Evolutionary conservation across 2,797 vertebrate genomes (phyloP).

Genomic region (Sorex maritimensis): DNA sequence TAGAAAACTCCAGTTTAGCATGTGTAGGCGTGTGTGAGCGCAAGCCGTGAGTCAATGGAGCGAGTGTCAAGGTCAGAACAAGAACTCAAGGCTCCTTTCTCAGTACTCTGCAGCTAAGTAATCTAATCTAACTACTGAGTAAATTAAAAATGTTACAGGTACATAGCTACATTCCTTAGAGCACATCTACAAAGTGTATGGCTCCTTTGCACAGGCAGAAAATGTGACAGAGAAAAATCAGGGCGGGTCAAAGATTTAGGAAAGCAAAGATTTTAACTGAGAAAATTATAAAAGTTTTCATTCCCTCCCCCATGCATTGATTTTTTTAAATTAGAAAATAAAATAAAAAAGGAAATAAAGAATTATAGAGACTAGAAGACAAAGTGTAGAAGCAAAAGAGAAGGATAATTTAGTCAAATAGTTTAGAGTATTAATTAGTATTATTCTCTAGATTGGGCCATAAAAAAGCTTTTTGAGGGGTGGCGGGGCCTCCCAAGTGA

Average conservation of each 20-base stretch:
- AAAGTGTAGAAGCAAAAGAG: neutral
- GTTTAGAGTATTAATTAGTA: neutral
- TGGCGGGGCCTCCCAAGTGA: too few relatives aligned
- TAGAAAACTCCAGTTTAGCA: neutral
- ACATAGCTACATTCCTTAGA: neutral
- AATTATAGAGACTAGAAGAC: neutral
- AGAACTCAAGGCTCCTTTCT: neutral
- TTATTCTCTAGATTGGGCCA: neutral
- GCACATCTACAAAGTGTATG: neutral
- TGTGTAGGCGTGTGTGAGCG: neutral
- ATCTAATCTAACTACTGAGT: neutral
- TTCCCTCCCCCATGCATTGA: neutral
- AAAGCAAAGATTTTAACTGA: constrained; percentile 42
- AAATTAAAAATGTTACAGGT: neutral
- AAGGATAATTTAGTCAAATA: neutral
- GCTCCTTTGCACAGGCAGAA: neutral
- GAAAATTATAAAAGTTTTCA: neutral
- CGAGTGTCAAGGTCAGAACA: neutral
- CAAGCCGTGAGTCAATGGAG: neutral
- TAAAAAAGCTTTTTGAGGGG: neutral
- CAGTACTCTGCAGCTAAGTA: neutral
- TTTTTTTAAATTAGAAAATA: constrained; percentile 20
- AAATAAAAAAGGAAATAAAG: neutral
- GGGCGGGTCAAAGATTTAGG: constrained; percentile 12
- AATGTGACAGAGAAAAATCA: neutral